Evolutionary conservation across 2,888 invertebrate species (phyloP).

Genomic region (Andrena bucephala): DNA sequence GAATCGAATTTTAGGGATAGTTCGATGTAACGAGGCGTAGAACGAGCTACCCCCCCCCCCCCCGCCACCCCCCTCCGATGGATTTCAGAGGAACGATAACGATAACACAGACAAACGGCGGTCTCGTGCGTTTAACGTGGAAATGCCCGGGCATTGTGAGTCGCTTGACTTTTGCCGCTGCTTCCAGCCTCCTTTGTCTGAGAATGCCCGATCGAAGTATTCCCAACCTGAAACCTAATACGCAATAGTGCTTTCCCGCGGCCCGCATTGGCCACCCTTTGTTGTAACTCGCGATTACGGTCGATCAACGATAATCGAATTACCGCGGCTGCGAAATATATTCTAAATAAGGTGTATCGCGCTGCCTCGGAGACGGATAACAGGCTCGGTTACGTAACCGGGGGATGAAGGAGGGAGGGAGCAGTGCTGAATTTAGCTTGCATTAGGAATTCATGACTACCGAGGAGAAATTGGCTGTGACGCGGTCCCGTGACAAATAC

Average conservation of each 20-base stretch:
- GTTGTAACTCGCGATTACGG: slow-evolving; percentile 37
- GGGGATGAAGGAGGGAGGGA: slow-evolving; percentile 12
- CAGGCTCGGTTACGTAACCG: slow-evolving; percentile 40
- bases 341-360: slow-evolving; percentile 46
- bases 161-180: slow-evolving; percentile 30
- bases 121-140: neutral
- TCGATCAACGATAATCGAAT: slow-evolving; percentile 65
- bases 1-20: slow-evolving; percentile 37
- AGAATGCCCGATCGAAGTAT: slow-evolving; percentile 64
- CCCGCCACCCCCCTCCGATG: neutral
- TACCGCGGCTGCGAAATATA: slow-evolving; percentile 50
- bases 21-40: neutral
- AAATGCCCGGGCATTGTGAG: slow-evolving; percentile 12
- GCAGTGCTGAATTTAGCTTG: slow-evolving; percentile 37
- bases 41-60: neutral
- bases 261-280: slow-evolving; percentile 60
- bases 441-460: slow-evolving; percentile 36
- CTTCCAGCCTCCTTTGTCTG: slow-evolving; percentile 56
- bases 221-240: slow-evolving; percentile 66
- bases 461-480: slow-evolving; percentile 47
- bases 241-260: slow-evolving; percentile 65
- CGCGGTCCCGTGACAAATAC: slow-evolving; percentile 51
- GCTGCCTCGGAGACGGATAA: slow-evolving; percentile 26
- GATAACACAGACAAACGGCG: slow-evolving; percentile 37
- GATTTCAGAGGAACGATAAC: slow-evolving; percentile 17